Percentiles rank a stretch among this genome's conserved stretches.
These are phyloP conservation scores for Glomeris marginata DNA, from an alignment of 2,888 invertebrate genomes.

Conservation along the genomic window DNA sequence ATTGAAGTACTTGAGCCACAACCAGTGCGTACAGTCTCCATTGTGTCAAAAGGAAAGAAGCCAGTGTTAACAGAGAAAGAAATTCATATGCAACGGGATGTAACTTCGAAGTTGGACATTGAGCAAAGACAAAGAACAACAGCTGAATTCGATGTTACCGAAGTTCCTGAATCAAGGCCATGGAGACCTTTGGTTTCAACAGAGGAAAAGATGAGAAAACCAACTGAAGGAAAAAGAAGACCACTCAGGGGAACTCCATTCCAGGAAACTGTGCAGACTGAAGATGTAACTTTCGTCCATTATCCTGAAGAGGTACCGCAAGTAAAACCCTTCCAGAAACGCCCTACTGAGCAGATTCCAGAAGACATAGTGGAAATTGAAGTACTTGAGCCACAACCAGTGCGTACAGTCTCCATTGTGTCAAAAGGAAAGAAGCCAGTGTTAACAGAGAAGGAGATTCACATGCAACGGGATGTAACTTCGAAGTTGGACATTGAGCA, in stretches of 20 bases:
- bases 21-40: conserved; percentile 4
- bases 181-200: neutral
- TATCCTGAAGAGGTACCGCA: too few relatives aligned
- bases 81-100: conserved; percentile 3
- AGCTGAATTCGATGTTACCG: neutral
- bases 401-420: conserved; percentile 3
- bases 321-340: too few relatives aligned
- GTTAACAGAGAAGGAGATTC: conserved; percentile 25
- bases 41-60: conserved; percentile 7
- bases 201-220: neutral
- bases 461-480: neutral
- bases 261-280: too few relatives aligned
- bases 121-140: conserved; percentile 1
- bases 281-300: too few relatives aligned
- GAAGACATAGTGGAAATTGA: neutral
- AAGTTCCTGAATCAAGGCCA: neutral
- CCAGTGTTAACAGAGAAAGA: conserved; percentile 25
- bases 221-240: neutral
- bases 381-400: neutral
- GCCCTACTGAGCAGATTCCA: neutral
- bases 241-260: too few relatives aligned
- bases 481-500: conserved; percentile 4
- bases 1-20: neutral
- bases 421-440: conserved; percentile 11
- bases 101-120: conserved; percentile 4